These are phyloP conservation scores for Eremophila alpestris DNA, from an alignment of 2,797 vertebrate species.

Conservation along the genomic window DNA sequence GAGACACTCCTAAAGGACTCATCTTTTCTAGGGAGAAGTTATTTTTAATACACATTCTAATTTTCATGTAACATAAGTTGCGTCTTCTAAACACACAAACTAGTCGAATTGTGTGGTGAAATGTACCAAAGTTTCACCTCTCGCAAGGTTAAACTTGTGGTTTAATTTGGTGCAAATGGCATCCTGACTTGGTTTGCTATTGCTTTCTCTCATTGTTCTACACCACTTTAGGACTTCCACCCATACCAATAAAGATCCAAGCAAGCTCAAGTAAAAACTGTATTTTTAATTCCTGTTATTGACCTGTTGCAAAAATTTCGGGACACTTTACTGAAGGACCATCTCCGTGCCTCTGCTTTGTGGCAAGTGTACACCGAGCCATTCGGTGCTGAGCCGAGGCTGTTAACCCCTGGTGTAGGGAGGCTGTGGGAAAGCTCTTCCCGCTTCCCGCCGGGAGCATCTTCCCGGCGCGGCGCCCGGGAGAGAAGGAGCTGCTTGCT, in stretches of 20 bases:
- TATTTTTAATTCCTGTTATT: neutral
- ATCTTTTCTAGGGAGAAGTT: neutral
- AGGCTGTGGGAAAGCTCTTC: neutral
- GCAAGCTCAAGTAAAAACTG: neutral
- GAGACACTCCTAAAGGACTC: neutral
- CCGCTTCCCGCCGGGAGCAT: accelerated
- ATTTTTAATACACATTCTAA: neutral
- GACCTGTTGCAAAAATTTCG: accelerated
- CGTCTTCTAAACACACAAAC: neutral
- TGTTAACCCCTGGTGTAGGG: accelerated
- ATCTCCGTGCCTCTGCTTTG: accelerated
- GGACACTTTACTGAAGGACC: neutral
- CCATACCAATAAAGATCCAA: neutral
- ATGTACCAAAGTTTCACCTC: neutral
- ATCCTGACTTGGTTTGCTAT: neutral
- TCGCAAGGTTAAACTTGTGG: neutral
- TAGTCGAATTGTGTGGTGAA: neutral
- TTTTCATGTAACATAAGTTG: neutral
- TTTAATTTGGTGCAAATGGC: neutral
- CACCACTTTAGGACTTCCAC: neutral
- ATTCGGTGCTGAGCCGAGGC: accelerated
- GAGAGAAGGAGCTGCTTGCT: slow-evolving; percentile 47
- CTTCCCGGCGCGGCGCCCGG: neutral
- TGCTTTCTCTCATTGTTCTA: neutral
- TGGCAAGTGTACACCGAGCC: accelerated